Conservation (phyloP, 2,113 vertebrate genomes). For the Caranx ignobilis region DNA sequence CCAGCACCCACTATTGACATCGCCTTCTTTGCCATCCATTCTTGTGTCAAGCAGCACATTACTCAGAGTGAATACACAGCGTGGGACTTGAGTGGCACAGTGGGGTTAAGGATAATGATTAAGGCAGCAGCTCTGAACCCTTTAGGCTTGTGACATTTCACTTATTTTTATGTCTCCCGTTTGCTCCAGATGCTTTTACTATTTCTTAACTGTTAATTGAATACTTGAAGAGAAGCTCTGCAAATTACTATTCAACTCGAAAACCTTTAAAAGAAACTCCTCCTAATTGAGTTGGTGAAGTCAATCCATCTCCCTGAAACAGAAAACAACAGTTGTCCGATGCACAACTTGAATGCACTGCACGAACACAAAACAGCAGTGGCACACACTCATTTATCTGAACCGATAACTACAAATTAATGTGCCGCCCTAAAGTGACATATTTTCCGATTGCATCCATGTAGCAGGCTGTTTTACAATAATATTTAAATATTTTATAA, state of each 20-base stretch:
- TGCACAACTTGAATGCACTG: background rate
- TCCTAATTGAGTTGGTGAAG: background rate
- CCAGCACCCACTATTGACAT: conserved; percentile 56
- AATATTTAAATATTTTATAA: too few species aligned
- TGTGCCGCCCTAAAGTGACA: background rate
- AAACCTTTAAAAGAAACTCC: conserved; percentile 11
- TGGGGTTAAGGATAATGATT: conserved; percentile 37
- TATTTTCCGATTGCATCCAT: background rate
- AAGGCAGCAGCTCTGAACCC: conserved; percentile 4
- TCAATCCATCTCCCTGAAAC: conserved; percentile 23
- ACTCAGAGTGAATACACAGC: conserved; percentile 42
- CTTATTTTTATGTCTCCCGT: background rate
- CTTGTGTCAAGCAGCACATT: conserved; percentile 59
- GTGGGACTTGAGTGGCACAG: background rate
- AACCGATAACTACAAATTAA: background rate
- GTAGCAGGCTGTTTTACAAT: background rate
- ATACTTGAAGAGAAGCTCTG: background rate
- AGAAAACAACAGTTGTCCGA: conserved; percentile 1
- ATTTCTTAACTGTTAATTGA: background rate
- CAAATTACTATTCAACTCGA: background rate
- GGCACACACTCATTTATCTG: background rate
- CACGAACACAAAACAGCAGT: background rate
- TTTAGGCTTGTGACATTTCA: conserved; percentile 34
- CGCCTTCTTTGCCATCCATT: conserved; percentile 55
- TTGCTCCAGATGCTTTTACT: background rate